Evolutionary conservation across 2,113 vertebrate species (phyloP).

Genomic region (Aythya baeri): DNA sequence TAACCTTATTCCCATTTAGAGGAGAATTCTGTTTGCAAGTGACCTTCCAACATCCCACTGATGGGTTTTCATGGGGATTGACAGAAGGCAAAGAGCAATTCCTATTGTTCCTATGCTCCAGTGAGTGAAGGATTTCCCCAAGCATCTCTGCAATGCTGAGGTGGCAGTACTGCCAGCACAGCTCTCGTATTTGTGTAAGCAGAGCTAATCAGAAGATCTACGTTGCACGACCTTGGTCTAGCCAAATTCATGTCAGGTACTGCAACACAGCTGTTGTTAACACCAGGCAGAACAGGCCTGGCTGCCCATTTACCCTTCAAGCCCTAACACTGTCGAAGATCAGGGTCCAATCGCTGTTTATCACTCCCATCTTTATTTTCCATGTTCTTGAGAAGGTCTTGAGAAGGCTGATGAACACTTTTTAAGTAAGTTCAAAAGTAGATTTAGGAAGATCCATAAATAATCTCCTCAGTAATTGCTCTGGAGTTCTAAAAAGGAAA

Average conservation of each 20-base stretch:
- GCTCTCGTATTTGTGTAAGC: neutral
- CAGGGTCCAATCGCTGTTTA: neutral
- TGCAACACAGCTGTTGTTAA: neutral
- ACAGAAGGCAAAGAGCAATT: neutral
- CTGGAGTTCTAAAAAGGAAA: neutral
- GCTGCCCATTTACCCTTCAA: neutral
- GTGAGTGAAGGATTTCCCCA: neutral
- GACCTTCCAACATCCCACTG: neutral
- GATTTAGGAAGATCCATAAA: neutral
- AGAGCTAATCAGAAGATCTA: neutral
- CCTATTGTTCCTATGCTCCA: neutral
- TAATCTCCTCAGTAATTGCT: neutral
- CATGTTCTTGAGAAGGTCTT: neutral
- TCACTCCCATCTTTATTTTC: neutral
- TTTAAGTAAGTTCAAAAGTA: neutral
- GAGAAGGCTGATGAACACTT: neutral
- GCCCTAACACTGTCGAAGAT: neutral
- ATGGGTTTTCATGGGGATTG: neutral
- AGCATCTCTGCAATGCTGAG: rapidly evolving
- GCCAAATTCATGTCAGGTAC: neutral
- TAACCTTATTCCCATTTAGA: neutral
- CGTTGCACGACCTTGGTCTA: rapidly evolving
- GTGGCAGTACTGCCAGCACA: no score
- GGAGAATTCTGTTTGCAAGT: neutral
- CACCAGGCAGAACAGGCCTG: neutral